phyloP scores from a whole-genome alignment of 2,797 vertebrate genomes.

The Myotis planiceps region DNA sequence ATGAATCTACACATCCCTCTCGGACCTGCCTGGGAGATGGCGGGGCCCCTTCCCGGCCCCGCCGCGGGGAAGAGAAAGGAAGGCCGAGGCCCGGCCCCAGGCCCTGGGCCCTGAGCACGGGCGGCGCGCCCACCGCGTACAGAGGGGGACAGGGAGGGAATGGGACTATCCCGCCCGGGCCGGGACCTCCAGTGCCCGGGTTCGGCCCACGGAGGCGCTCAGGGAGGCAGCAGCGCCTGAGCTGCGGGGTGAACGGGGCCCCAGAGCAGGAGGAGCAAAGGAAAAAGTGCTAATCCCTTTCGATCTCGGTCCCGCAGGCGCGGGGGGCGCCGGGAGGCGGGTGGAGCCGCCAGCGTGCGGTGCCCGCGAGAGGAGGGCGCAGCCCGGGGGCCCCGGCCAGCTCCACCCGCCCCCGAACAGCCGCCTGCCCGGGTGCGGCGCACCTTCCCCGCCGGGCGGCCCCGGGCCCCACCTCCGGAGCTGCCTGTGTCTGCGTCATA shows the following conservation, averaged over 20 bases:
- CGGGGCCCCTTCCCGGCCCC: constrained; percentile 25
- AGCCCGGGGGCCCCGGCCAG: background rate
- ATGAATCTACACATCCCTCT: constrained; percentile 76
- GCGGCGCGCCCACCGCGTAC: background rate
- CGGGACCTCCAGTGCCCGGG: constrained; percentile 55
- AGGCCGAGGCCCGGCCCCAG: constrained; percentile 22
- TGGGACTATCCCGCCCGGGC: background rate
- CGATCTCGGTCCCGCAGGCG: background rate
- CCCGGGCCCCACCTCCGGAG: background rate
- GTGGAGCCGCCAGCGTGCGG: accelerated
- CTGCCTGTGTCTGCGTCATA: background rate
- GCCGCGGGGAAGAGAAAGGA: background rate
- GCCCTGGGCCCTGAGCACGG: constrained; percentile 17
- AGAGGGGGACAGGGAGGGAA: background rate
- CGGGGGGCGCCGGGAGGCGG: background rate
- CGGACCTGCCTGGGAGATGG: constrained; percentile 80
- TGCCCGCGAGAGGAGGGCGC: background rate
- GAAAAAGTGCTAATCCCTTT: constrained; percentile 71
- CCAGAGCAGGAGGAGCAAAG: background rate
- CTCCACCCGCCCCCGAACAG: background rate
- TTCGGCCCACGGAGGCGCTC: background rate
- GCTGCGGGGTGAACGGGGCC: background rate
- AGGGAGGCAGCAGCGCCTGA: background rate
- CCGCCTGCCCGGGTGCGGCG: background rate
- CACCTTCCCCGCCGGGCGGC: background rate